Evolutionary conservation across 1,140 invertebrate genomes (phyloP), one percentile per base, ranked within the genome.

Genomic region (Pachyrhynchus sulphureomaculatus): DNA sequence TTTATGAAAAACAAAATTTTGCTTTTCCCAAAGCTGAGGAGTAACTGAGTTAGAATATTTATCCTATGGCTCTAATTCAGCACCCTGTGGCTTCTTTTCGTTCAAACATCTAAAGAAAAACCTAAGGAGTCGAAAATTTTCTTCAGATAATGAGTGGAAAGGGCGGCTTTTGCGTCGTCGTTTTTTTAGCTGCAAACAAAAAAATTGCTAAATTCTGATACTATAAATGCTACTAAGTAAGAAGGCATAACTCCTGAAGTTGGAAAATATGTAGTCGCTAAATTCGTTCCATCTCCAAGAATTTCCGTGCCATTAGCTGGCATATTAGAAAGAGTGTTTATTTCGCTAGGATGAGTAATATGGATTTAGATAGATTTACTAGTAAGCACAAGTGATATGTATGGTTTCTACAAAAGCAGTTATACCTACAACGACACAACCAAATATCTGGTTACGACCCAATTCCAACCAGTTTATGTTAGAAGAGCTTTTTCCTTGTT

Each of bases 401-500:
- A 42, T 12, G 68, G 68, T 13, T 67, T 70, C 36, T 68, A 67
- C 56, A 62, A 57, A 37, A 67, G 62, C n/a, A 60, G 39, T 10
- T 65, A 71, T 24, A 44, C 10, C 17, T 45, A 61, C 12, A 47
- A 23, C 10, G 33, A 42, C 1, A 26, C 24, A 3, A 59, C 36
- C 1, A 69, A 64, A 45, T 66, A 64, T 52, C 32, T 92, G 13
- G 84, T 85, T 1, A 86, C 84, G 1, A 91, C 90, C 0, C 92
- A 95, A 74, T 87, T 95, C 68, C 85, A 93, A 70, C 83, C 91
- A 0, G 90, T 86, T 0, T 85, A 86, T 74, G 91, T 92, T 0
- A 80, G 93, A 8, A 79, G 84, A 33, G 89, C 88, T 2, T 94
- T n/a, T 95, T 71, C 93, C 93, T 0, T 95, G 92, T 72, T 92